Evolutionary conservation across 1,140 invertebrate species (phyloP), one percentile per base, ranked within the genome.

Genomic region (Drosophila tristis): DNA sequence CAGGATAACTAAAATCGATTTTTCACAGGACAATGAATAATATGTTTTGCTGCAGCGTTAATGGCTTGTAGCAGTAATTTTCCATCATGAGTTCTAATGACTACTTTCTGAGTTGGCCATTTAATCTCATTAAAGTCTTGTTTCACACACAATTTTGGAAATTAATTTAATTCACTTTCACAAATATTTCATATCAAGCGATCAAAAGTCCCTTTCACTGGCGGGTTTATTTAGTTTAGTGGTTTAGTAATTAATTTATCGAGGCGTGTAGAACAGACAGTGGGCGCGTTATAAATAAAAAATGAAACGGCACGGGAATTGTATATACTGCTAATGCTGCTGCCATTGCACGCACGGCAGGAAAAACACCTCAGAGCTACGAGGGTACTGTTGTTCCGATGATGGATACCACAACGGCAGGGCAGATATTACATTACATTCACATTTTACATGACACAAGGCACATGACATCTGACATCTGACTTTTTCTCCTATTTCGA

Each of bases 1-100:
- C 73, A 76, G 73, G 51, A 79, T 60, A 78, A 77, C 62, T 53
- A 58, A 48, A 89, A 87, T 87, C 84, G 84, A 87, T 87, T 87
- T 87, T 87, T 87, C 84, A 31, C 79, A 89, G 78, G 70, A 75
- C 67, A 84, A 80, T 56, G 62, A 79, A 59, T 66, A 53, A 50
- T 62, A 66, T 72, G 73, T 78, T 60, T 49, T 6, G 25, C 35
- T 45, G 13, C 15, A 13, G 15, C 42, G 20, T 26, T 45, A 15
- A 8, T 29, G 39, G n/a, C n/a, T 39, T 16, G 20, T 2, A 23
- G 3, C n/a, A 7, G 3, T 45, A 45, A 26, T 16, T 45, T 54
- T 54, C 35, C 20, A 26, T 29, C 4, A 39, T 39, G 35, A 13
- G 4, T 39, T 11, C 35, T 13, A 39, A 13, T 0, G 11, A 39